Conservation (phyloP, 2,888 invertebrate genomes). For the Lamellibrachia satsuma region DNA sequence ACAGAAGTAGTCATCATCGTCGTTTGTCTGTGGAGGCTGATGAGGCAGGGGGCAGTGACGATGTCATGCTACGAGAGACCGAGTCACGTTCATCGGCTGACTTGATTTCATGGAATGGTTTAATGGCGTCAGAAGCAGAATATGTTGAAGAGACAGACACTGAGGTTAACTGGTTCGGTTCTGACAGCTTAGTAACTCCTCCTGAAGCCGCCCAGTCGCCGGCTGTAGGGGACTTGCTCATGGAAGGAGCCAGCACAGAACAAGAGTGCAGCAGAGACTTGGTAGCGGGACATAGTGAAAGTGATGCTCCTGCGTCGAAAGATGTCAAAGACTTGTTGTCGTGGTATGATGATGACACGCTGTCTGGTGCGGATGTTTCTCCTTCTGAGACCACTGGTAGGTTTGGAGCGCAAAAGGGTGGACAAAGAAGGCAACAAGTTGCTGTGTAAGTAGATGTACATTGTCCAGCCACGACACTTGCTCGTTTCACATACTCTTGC, state of each 20-base stretch:
- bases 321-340: neutral
- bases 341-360: neutral
- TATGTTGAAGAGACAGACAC: neutral
- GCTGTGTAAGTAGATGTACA: neutral
- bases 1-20: neutral
- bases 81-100: neutral
- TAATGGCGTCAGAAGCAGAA: neutral
- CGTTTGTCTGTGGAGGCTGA: neutral
- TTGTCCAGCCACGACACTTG: neutral
- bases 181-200: neutral
- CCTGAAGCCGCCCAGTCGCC: neutral
- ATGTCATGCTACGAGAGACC: neutral
- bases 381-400: neutral
- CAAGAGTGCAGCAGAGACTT: neutral
- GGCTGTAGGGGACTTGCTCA: neutral
- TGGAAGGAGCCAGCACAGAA: neutral
- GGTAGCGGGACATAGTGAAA: neutral
- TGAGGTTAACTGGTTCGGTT: neutral
- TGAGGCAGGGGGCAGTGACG: neutral
- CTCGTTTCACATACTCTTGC: neutral
- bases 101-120: neutral
- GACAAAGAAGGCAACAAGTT: neutral
- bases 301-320: neutral
- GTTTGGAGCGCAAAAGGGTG: neutral
- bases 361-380: neutral